These are phyloP conservation scores for Leptinotarsa rubiginosa DNA, from an alignment of 2,888 invertebrate genomes.

Conservation along the genomic window DNA sequence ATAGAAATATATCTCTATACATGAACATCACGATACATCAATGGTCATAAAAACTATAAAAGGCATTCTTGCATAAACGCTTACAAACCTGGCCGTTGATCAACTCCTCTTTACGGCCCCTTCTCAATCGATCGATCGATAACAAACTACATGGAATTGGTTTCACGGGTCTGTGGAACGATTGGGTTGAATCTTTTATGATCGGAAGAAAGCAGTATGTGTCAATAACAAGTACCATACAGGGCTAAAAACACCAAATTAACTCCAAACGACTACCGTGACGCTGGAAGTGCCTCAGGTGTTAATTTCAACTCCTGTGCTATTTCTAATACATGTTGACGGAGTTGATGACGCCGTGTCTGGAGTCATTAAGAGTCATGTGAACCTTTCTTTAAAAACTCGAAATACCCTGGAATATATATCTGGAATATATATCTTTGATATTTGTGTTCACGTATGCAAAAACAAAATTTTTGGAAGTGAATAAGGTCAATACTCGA, in stretches of 20 bases:
- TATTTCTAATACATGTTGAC: background rate
- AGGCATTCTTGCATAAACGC: too few relatives aligned
- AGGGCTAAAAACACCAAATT: background rate
- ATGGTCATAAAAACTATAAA: too few relatives aligned
- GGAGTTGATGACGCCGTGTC: conserved; percentile 57
- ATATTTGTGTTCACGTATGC: background rate
- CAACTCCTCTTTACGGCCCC: too few relatives aligned
- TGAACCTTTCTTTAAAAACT: background rate
- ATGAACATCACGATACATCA: too few relatives aligned
- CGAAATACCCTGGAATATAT: background rate
- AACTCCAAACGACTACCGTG: background rate
- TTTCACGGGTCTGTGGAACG: background rate
- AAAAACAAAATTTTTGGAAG: background rate
- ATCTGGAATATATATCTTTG: background rate
- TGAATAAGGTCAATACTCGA: background rate
- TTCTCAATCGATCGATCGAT: too few relatives aligned
- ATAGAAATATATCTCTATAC: too few relatives aligned
- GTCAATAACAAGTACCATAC: background rate
- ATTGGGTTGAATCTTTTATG: background rate
- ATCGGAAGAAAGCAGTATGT: background rate
- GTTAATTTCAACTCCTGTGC: background rate
- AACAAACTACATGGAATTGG: background rate
- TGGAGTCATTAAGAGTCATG: background rate
- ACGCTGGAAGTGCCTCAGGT: background rate
- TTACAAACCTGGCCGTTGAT: too few relatives aligned